Evolutionary conservation across 2,797 vertebrate genomes (phyloP), one percentile per base, ranked within the genome.

Genomic region (Sebastes kiyomatsui): DNA sequence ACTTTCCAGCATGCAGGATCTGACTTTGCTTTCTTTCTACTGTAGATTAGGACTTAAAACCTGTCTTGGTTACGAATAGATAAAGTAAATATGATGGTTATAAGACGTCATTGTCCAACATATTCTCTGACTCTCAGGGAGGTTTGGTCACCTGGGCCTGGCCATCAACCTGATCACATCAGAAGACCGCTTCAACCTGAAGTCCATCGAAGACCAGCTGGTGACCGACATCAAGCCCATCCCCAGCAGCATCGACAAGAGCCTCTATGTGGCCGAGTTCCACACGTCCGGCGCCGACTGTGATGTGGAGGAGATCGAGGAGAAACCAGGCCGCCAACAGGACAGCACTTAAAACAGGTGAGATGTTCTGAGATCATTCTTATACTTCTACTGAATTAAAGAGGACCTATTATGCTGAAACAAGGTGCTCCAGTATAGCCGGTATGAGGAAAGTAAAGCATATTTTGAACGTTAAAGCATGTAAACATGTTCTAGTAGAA

Each of bases 81-180:
- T 49, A 1, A 42, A 60, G 10, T n/a, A 6, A 46, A 55, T 28
- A 27, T 13, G 27, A 8, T 12, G 5, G 20, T 33, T 33, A 33
- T 23, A 7, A 60, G 56, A 18, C 6, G 6, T 42, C 13, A 14
- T 52, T 13, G 7, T 52, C 7, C 20, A 70, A 76, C 88, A 76
- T 38, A 83, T 90, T 76, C 83, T 89, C 4, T 90, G 32, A 5
- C 60, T 23, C 33, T 84, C 81, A 97, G 96, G 94, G 69, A 84
- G 96, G 59, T 97, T 95, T 10, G 96, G 96, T 77, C 96, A 97
- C 80, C 84, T 96, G 87, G 96, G 96, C 65, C 65, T 97, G 80
- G 96, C 96, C 81, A 96, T 97, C 79, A 97, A 97, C 79, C 93
- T 97, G 73, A 97, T 97, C 93, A 97, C 96, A 2, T 96, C 95